phyloP scores from a whole-genome alignment of 2,113 vertebrate genomes.

The Chamaetylas fuelleborni region DNA sequence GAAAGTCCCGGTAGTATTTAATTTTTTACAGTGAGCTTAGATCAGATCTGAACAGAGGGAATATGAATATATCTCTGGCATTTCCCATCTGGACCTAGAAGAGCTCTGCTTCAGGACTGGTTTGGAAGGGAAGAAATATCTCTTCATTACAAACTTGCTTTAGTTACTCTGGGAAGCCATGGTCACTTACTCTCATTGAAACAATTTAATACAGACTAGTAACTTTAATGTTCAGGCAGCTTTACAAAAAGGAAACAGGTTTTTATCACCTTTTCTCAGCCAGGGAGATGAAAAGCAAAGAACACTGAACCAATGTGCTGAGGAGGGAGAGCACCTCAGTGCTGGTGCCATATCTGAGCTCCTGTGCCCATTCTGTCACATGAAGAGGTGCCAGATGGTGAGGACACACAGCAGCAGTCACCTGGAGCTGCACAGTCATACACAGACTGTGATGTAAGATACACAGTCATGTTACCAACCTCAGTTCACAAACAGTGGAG shows the following conservation, averaged over 20 bases:
- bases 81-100: not conserved
- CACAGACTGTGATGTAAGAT: not conserved
- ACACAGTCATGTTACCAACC: not conserved
- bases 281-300: not conserved
- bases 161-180: not conserved
- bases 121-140: not conserved
- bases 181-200: not conserved
- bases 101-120: not conserved
- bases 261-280: not conserved
- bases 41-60: not conserved
- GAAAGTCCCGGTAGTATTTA: not conserved
- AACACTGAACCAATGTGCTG: not conserved
- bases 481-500: conserved; percentile 4
- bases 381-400: not conserved
- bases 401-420: not conserved
- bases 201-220: not conserved
- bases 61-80: not conserved
- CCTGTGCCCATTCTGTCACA: not conserved
- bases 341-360: not conserved
- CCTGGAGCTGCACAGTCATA: not conserved
- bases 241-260: not conserved
- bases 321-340: not conserved
- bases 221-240: not conserved
- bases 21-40: not conserved
- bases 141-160: not conserved